Percentiles rank a stretch among this genome's conserved stretches.
Evolutionary conservation across 2,888 invertebrate species (phyloP).

Genomic region (Digitonthophagus gazella): DNA sequence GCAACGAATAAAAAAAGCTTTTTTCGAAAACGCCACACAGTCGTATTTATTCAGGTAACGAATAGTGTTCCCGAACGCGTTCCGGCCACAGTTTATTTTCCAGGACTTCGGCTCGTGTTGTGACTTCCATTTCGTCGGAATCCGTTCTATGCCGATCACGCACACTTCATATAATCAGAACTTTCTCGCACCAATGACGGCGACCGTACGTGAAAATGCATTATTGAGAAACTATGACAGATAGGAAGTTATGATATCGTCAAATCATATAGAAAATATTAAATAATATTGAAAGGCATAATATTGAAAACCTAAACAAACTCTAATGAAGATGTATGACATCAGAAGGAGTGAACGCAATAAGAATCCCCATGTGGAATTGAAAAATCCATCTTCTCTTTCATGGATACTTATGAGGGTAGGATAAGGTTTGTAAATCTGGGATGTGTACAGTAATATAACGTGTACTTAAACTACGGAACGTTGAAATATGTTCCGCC

Average conservation of each 20-base stretch:
- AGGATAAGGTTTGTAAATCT: background rate
- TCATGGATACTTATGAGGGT: background rate
- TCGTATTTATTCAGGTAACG: slow-evolving; percentile 33
- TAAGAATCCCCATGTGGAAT: background rate
- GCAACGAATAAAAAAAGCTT: slow-evolving; percentile 20
- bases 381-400: background rate
- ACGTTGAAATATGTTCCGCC: background rate
- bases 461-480: background rate
- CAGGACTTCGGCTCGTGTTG: slow-evolving; percentile 12
- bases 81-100: slow-evolving; percentile 25
- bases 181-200: background rate
- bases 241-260: no score
- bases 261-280: no score
- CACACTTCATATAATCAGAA: slow-evolving; percentile 30
- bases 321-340: no score
- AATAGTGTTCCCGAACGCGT: slow-evolving; percentile 32
- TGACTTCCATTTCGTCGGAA: background rate
- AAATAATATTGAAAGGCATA: no score
- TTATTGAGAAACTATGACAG: slow-evolving; percentile 13
- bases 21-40: slow-evolving; percentile 21
- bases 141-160: slow-evolving; percentile 27
- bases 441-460: background rate
- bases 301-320: no score
- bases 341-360: background rate
- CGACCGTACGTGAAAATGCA: slow-evolving; percentile 10